Evolutionary conservation across 2,888 invertebrate genomes (phyloP).

Genomic region (Lithophane leautieri): DNA sequence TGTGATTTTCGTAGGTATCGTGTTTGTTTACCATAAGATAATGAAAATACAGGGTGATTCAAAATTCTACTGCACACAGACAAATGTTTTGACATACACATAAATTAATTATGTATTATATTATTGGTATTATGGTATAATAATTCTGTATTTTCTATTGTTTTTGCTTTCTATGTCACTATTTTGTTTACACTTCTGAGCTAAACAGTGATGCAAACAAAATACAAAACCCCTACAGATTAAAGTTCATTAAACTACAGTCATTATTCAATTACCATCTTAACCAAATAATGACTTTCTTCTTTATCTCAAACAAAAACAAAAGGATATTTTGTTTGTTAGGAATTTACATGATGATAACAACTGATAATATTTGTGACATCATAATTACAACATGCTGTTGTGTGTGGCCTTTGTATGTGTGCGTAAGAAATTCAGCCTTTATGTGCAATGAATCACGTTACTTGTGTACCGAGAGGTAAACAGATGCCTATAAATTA

Average conservation of each 20-base stretch:
- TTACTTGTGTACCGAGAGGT: slow-evolving; percentile 18
- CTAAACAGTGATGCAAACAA: not conserved
- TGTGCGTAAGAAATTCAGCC: slow-evolving; percentile 12
- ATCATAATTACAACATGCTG: slow-evolving; percentile 25
- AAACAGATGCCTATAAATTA: slow-evolving; percentile 42
- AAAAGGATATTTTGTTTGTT: slow-evolving; percentile 13
- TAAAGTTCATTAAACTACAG: not conserved
- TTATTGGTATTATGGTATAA: not conserved
- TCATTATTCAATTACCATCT: slow-evolving; percentile 1
- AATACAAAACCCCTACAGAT: not conserved
- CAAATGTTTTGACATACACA: slow-evolving; percentile 1
- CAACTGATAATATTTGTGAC: slow-evolving; percentile 40
- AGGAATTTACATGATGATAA: slow-evolving; percentile 29
- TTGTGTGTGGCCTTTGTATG: slow-evolving; percentile 7
- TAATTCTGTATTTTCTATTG: not conserved
- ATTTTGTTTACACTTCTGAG: not conserved
- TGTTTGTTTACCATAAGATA: slow-evolving; percentile 4
- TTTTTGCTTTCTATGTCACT: not conserved
- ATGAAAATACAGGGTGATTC: slow-evolving; percentile 30
- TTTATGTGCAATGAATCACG: slow-evolving; percentile 21
- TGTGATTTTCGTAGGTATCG: not conserved
- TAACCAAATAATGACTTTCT: slow-evolving; percentile 30
- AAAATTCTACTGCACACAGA: slow-evolving; percentile 27
- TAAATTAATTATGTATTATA: too few species aligned
- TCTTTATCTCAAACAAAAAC: slow-evolving; percentile 13